Conservation (phyloP, 2,888 invertebrate species). For the Cerastis rubricosa region DNA sequence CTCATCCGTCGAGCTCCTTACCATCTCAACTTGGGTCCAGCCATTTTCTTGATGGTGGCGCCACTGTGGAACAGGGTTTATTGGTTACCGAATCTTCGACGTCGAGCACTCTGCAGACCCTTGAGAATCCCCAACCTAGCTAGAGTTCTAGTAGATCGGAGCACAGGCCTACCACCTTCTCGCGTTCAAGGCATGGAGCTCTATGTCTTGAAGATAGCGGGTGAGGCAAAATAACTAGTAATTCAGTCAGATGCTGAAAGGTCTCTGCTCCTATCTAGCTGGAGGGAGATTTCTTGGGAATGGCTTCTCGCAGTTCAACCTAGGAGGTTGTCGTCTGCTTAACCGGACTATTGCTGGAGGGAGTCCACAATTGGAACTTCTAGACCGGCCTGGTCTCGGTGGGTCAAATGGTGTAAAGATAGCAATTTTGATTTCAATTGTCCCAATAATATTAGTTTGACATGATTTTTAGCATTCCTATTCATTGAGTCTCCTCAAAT, state of each 20-base stretch:
- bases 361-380: too few species aligned
- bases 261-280: neutral
- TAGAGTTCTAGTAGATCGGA: neutral
- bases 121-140: neutral
- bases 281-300: too few species aligned
- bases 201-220: neutral
- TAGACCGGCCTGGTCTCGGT: too few species aligned
- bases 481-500: too few species aligned
- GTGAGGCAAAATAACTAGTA: neutral
- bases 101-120: neutral
- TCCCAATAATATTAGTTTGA: neutral
- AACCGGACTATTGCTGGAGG: too few species aligned
- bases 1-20: neutral
- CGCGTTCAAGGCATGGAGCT: neutral
- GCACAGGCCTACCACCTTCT: neutral
- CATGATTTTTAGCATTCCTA: neutral
- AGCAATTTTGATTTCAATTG: neutral
- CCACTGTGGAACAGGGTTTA: neutral
- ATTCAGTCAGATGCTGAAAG: slow-evolving; percentile 1
- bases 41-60: neutral
- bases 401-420: slow-evolving; percentile 2
- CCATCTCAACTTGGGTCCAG: neutral
- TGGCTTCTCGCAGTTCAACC: too few species aligned
- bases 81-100: neutral
- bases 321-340: too few species aligned